A percentile compares a stretch with the other conserved stretches of the same genome.
Conservation (phyloP, 2,113 vertebrate species). For the Xenopus tropicalis region UCB_Xtro_10.0 CM004445.2:80279001-80279500, state of each 20-base stretch:
- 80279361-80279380: too few relatives aligned
- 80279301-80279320: too few relatives aligned
- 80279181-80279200: neutral
- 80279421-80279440: too few relatives aligned
- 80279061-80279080: constrained; percentile 20
- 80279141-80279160: neutral
- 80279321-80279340: too few relatives aligned
- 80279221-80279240: too few relatives aligned
- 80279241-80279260: too few relatives aligned
- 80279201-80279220: neutral
- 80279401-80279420: too few relatives aligned
- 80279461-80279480: too few relatives aligned
- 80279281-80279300: neutral
- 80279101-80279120: constrained; percentile 14
- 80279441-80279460: too few relatives aligned
- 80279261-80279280: neutral
- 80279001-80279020: constrained; percentile 14
- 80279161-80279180: constrained; percentile 14
- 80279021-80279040: constrained; percentile 19
- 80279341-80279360: too few relatives aligned
- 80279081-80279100: constrained; percentile 27
- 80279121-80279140: constrained; percentile 6
- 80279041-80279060: constrained; percentile 22
- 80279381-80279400: too few relatives aligned
- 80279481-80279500: too few relatives aligned